Conservation (phyloP, 2,888 invertebrate genomes). For the Cantharis nigra region DNA sequence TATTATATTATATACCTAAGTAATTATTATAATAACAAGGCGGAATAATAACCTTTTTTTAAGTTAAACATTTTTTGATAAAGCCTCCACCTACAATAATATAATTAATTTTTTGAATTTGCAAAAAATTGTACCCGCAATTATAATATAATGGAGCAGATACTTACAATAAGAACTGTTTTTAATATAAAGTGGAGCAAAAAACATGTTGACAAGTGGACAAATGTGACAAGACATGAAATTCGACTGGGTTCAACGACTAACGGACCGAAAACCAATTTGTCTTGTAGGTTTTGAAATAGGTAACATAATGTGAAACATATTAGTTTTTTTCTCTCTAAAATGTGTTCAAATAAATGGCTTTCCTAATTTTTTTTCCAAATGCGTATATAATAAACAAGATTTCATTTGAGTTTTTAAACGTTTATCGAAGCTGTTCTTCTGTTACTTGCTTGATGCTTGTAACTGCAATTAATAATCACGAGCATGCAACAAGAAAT, state of each 20-base stretch:
- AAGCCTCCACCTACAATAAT: too few relatives aligned
- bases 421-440: neutral
- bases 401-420: neutral
- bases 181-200: neutral
- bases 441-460: neutral
- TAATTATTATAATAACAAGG: too few relatives aligned
- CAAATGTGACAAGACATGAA: slow-evolving; percentile 13
- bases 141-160: neutral
- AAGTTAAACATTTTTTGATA: too few relatives aligned
- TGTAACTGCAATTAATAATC: slow-evolving; percentile 13
- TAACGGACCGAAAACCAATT: slow-evolving; percentile 19
- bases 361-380: neutral
- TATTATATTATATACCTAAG: too few relatives aligned
- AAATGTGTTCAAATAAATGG: neutral
- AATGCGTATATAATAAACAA: neutral
- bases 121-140: neutral
- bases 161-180: neutral
- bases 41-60: too few relatives aligned
- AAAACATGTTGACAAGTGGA: slow-evolving; percentile 12
- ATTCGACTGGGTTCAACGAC: slow-evolving; percentile 10
- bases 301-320: neutral
- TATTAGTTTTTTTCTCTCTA: neutral
- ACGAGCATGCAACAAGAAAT: slow-evolving; percentile 13
- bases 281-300: neutral
- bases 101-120: neutral